Percentiles rank a stretch among this genome's conserved stretches.
These are phyloP conservation scores for Herminia tarsipennalis DNA, from an alignment of 2,888 invertebrate genomes.

Conservation along the genomic window DNA sequence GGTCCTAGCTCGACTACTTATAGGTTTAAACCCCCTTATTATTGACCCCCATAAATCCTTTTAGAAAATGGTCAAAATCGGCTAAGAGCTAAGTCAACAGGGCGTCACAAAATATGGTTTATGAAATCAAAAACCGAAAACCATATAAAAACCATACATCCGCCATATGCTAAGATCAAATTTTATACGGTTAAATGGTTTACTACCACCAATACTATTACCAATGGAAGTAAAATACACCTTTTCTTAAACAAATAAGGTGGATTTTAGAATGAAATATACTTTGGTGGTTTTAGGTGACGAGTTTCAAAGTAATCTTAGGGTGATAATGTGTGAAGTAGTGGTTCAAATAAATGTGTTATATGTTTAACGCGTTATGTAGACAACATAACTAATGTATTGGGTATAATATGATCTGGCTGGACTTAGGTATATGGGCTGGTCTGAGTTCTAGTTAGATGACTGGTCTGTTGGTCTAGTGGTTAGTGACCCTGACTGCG, in stretches of 20 bases:
- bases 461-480: too few species aligned
- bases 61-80: too few species aligned
- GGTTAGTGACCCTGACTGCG: too few species aligned
- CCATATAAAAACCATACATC: conserved; percentile 60
- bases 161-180: conserved; percentile 66
- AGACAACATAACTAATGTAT: too few species aligned
- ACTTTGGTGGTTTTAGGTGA: neutral
- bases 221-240: neutral
- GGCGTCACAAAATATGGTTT: conserved; percentile 27
- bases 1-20: too few species aligned
- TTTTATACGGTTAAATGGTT: conserved; percentile 55
- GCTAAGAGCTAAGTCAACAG: conserved; percentile 14
- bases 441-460: too few species aligned
- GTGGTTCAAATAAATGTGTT: conserved; percentile 1
- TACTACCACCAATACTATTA: too few species aligned
- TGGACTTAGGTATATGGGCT: too few species aligned
- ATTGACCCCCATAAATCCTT: too few species aligned
- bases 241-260: neutral
- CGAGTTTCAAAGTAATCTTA: conserved; percentile 9
- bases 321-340: conserved; percentile 10
- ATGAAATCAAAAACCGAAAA: conserved; percentile 44
- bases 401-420: too few species aligned
- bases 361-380: too few species aligned
- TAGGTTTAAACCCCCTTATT: too few species aligned
- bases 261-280: neutral